These are phyloP conservation scores for Poeciliopsis prolifica DNA, from an alignment of 2,113 vertebrate genomes.

Conservation along the genomic window DNA sequence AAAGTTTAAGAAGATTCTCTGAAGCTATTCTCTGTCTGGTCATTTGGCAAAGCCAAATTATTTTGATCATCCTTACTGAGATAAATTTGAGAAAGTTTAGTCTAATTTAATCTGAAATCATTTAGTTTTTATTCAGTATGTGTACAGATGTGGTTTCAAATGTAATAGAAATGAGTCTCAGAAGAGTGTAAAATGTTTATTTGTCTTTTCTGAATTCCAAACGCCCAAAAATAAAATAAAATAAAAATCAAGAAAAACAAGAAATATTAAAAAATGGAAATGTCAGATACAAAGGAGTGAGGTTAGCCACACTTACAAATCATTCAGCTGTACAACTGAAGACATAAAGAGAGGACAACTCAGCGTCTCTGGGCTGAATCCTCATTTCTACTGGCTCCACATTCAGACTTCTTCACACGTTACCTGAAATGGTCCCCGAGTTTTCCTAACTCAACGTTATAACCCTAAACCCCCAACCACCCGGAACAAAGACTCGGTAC, in stretches of 20 bases:
- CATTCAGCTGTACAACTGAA: slow-evolving; percentile 53
- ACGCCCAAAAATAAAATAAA: slow-evolving; percentile 34
- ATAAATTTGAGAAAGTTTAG: too few species aligned
- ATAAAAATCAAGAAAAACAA: slow-evolving; percentile 63
- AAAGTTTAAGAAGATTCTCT: background rate
- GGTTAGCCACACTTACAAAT: slow-evolving; percentile 54
- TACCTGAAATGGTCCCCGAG: background rate
- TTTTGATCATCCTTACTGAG: too few species aligned
- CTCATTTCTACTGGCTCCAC: background rate
- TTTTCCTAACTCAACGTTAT: background rate
- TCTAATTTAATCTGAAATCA: too few species aligned
- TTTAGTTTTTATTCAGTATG: background rate
- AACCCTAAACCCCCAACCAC: background rate
- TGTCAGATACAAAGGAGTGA: slow-evolving; percentile 50
- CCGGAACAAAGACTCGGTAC: slow-evolving; percentile 47
- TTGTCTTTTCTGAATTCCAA: slow-evolving; percentile 70
- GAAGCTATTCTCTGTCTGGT: background rate
- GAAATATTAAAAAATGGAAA: slow-evolving; percentile 67
- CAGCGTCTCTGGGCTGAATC: background rate
- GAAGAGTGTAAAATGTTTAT: slow-evolving; percentile 80
- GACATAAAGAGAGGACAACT: background rate
- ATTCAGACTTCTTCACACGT: background rate
- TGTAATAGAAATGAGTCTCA: slow-evolving; percentile 29
- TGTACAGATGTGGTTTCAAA: background rate
- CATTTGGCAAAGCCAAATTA: background rate